phyloP scores from a whole-genome alignment of 2,797 vertebrate species.

The Sebastes diploproa region DNA sequence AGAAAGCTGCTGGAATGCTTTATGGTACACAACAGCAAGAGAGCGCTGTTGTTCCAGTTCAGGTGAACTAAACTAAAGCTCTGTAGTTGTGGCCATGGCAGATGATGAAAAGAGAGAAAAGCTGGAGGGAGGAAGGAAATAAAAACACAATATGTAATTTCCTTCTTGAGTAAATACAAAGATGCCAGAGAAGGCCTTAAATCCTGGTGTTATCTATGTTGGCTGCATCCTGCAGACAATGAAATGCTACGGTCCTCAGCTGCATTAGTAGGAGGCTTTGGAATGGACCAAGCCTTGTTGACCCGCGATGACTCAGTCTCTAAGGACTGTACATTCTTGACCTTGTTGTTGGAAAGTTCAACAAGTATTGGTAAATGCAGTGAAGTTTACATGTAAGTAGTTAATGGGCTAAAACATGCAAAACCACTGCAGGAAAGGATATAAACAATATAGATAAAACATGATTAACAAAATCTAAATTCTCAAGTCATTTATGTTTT shows the following conservation, averaged over 20 bases:
- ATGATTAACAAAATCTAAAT: neutral
- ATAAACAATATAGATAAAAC: neutral
- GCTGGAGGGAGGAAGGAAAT: neutral
- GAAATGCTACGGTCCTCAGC: neutral
- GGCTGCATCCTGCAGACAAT: neutral
- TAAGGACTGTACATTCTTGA: neutral
- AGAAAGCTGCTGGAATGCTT: neutral
- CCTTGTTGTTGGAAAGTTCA: neutral
- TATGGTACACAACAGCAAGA: neutral
- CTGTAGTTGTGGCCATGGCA: neutral
- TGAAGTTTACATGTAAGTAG: neutral
- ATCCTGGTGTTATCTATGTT: neutral
- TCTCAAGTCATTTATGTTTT: neutral
- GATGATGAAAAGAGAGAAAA: neutral
- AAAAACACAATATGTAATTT: neutral
- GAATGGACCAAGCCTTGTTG: neutral
- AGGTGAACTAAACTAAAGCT: neutral
- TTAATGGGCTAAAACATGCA: neutral
- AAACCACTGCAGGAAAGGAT: neutral
- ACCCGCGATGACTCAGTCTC: neutral
- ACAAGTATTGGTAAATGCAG: neutral
- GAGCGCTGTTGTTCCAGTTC: slow-evolving; percentile 9
- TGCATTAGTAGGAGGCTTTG: neutral
- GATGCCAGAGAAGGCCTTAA: neutral
- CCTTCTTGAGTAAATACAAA: neutral